Evolutionary conservation across 2,888 invertebrate species (phyloP).

Genomic region (Ennomos quercinarius): DNA sequence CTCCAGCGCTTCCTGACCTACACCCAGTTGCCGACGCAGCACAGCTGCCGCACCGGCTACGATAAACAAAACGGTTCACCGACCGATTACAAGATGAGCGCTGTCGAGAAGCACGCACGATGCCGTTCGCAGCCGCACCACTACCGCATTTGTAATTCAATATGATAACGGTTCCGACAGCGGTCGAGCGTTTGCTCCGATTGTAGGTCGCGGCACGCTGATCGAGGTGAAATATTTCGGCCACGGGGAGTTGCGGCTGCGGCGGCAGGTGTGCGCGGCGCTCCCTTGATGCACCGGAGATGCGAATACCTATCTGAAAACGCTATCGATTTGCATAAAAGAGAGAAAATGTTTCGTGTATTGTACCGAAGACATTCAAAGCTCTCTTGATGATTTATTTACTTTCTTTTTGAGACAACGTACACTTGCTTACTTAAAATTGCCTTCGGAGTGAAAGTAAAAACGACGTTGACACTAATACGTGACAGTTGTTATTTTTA

Average conservation of each 20-base stretch:
- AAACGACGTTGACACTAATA: slow-evolving; percentile 55
- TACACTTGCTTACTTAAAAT: slow-evolving; percentile 66
- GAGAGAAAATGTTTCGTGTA: slow-evolving; percentile 66
- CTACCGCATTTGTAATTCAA: slow-evolving; percentile 77
- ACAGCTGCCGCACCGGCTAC: slow-evolving; percentile 66
- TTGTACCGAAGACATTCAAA: slow-evolving; percentile 49
- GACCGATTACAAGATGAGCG: slow-evolving; percentile 75
- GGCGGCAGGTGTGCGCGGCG: slow-evolving; percentile 41
- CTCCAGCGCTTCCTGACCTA: slow-evolving; percentile 75
- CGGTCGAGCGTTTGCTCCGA: slow-evolving; percentile 66
- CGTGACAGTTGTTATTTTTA: slow-evolving; percentile 52
- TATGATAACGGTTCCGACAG: slow-evolving; percentile 77
- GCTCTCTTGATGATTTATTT: slow-evolving; percentile 71
- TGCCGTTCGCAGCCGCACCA: slow-evolving; percentile 55
- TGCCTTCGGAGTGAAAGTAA: slow-evolving; percentile 70
- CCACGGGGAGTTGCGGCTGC: slow-evolving; percentile 39
- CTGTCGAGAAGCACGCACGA: slow-evolving; percentile 58
- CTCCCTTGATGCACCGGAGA: slow-evolving; percentile 17
- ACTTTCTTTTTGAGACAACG: slow-evolving; percentile 68
- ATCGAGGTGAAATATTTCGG: slow-evolving; percentile 53
- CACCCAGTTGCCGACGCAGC: slow-evolving; percentile 66
- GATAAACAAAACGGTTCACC: slow-evolving; percentile 83
- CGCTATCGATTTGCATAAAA: slow-evolving; percentile 46
- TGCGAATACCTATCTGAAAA: slow-evolving; percentile 20
- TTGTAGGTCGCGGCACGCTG: slow-evolving; percentile 72